A percentile compares a stretch with the other conserved stretches of the same genome.
Conservation (phyloP, 2,888 invertebrate genomes). For the Andrena fulva region DNA sequence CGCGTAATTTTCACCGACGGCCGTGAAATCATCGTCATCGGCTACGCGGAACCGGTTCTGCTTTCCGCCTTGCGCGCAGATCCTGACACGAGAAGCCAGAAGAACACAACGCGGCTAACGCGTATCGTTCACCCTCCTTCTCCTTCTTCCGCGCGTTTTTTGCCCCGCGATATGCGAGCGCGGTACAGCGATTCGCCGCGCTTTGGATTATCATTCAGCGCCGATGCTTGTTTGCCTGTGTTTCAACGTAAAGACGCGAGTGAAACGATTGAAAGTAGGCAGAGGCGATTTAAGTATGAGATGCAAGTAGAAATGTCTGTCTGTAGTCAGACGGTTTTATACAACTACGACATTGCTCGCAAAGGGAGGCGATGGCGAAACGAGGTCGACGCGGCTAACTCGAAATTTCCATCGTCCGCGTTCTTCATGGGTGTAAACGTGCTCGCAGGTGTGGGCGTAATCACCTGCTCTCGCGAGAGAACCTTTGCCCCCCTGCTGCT, state of each 20-base stretch:
- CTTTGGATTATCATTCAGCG: constrained; percentile 29
- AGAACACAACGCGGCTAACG: constrained; percentile 44
- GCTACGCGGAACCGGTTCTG: constrained; percentile 61
- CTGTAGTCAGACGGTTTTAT: no score
- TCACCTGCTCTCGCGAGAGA: constrained; percentile 78
- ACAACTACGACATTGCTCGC: no score
- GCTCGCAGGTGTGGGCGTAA: constrained; percentile 78
- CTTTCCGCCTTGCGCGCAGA: constrained; percentile 10
- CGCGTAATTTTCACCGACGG: constrained; percentile 67
- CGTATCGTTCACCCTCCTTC: constrained; percentile 24
- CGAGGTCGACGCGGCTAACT: not conserved
- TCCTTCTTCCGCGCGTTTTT: constrained; percentile 38
- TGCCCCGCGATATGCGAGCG: constrained; percentile 3
- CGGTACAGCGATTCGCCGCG: constrained; percentile 8
- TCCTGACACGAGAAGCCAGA: constrained; percentile 20
- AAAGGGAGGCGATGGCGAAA: not conserved
- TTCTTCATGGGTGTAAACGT: constrained; percentile 29
- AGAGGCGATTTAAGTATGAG: no score
- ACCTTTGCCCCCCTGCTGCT: constrained; percentile 66
- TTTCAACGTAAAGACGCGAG: no score
- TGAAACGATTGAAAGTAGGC: no score
- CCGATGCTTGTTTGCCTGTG: no score
- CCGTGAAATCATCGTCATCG: constrained; percentile 68
- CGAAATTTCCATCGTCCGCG: not conserved
- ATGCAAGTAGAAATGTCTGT: no score